A percentile compares a stretch with the other conserved stretches of the same genome.
Evolutionary conservation across 2,888 invertebrate species (phyloP).

Genomic region (Sipunculus nudus): DNA sequence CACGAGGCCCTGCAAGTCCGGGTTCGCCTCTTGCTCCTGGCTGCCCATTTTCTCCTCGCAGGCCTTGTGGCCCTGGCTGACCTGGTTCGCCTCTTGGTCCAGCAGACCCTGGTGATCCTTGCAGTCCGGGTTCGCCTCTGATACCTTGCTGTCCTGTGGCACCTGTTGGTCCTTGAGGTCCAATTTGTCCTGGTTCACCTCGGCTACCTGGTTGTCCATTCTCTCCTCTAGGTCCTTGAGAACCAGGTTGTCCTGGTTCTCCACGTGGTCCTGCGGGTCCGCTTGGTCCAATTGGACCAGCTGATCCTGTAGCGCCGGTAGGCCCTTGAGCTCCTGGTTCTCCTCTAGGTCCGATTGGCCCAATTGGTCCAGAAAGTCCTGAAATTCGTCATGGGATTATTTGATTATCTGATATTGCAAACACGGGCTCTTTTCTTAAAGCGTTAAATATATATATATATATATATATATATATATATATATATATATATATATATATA

Average conservation of each 20-base stretch:
- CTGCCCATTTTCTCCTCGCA: constrained; percentile 14
- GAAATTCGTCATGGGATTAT: no score
- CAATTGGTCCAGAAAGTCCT: constrained; percentile 3
- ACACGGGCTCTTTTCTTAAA: no score
- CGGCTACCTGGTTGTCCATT: not conserved
- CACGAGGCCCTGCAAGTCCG: not conserved
- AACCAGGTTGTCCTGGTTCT: not conserved
- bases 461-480: no score
- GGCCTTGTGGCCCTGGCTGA: constrained; percentile 11
- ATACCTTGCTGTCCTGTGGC: constrained; percentile 5
- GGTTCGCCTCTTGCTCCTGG: constrained; percentile 1
- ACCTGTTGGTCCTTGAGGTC: constrained; percentile 15
- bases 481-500: no score
- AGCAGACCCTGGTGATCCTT: constrained; percentile 10
- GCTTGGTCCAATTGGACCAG: constrained; percentile 6
- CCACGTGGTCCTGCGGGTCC: constrained; percentile 8
- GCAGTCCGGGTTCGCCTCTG: constrained; percentile 12
- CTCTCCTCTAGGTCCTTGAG: constrained; percentile 4
- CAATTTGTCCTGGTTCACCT: constrained; percentile 14
- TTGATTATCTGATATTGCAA: no score
- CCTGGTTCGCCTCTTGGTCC: constrained; percentile 17
- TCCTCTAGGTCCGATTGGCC: not conserved
- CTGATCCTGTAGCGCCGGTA: constrained; percentile 1
- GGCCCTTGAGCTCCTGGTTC: constrained; percentile 7
- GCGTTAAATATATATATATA: no score